Evolutionary conservation across 2,797 vertebrate genomes (phyloP), one percentile per base, ranked within the genome.

Genomic region (Cryptoprocta ferox): DNA sequence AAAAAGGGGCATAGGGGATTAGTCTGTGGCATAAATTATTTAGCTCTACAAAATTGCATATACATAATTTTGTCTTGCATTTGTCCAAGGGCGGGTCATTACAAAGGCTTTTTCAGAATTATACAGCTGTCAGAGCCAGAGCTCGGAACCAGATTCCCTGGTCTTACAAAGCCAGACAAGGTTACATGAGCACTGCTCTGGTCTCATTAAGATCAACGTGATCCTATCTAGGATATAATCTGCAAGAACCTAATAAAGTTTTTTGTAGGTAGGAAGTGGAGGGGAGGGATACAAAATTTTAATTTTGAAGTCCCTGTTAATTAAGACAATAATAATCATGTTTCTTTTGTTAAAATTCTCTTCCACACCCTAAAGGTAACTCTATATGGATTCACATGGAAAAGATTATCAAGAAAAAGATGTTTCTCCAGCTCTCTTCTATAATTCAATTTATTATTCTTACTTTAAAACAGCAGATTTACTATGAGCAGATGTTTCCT

Each of bases 381-480:
- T 8, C 13, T 61, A 2, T 0, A 2, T 50, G 80, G n/a, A 63
- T 76, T 92, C 39, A 39, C 73, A 93, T 91, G 89, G 68, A 93
- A 32, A 79, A 79, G 37, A 80, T 76, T 70, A 89, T 18, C 50
- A 88, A 91, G 71, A 61, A 81, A 81, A 59, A 80, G 12, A 42
- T 35, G 68, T 84, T 94, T 73, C 86, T 79, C 39, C 15, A 53
- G 32, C 30, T 26, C 26, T 88, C n/a, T 78, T 30, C 30, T 78
- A 24, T 48, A 91, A 73, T 79, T 85, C 37, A 18, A 19, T 45
- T 82, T 50, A 45, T 48, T 79, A 91, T 87, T 86, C 66, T 89
- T 90, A 76, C 35, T 96, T 82, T 66, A 76, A 95, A 94, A 80
- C 9, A 89, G 45, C 37, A 95, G 35, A 76, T 56, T 82, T 86